These are phyloP conservation scores for Cinclus cinclus DNA, from an alignment of 2,113 vertebrate species.

Conservation along the genomic window DNA sequence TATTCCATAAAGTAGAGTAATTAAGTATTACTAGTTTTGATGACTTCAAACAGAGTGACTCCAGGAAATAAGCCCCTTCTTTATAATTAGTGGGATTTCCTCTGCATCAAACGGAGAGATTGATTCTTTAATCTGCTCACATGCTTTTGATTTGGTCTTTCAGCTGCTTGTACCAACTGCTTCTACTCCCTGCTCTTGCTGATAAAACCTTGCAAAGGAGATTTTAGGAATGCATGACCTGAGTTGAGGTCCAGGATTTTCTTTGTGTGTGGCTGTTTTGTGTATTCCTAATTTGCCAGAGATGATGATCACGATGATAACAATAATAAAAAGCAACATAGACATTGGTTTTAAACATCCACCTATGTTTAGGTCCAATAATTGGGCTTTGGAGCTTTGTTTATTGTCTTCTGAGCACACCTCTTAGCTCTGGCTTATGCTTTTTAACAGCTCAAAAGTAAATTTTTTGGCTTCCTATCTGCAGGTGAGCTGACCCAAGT, in stretches of 20 bases:
- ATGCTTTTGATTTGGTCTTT: conserved; percentile 68
- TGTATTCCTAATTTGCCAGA: background rate
- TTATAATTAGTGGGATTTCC: conserved; percentile 66
- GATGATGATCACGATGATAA: background rate
- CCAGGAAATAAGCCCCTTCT: conserved; percentile 66
- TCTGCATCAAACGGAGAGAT: conserved; percentile 57
- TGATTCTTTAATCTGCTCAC: conserved; percentile 74
- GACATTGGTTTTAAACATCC: rapidly evolving
- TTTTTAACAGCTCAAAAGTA: background rate
- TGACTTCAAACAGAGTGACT: conserved; percentile 61
- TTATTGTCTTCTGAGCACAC: background rate
- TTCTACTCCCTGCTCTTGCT: conserved; percentile 31
- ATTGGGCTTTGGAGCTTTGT: background rate
- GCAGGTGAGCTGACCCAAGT: background rate
- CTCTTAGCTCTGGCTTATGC: background rate
- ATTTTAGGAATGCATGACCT: conserved; percentile 57
- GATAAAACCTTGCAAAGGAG: conserved; percentile 58
- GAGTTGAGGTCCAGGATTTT: conserved; percentile 21
- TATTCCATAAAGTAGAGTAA: conserved; percentile 32
- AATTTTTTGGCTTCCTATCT: background rate
- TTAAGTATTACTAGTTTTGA: conserved; percentile 38
- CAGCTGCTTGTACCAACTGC: conserved; percentile 66
- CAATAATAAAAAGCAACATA: background rate
- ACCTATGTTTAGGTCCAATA: background rate
- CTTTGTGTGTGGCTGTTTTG: conserved; percentile 17